Base-by-base conservation (phyloP, 2,888 invertebrate genomes). In the Rhodophaea formosa region DNA sequence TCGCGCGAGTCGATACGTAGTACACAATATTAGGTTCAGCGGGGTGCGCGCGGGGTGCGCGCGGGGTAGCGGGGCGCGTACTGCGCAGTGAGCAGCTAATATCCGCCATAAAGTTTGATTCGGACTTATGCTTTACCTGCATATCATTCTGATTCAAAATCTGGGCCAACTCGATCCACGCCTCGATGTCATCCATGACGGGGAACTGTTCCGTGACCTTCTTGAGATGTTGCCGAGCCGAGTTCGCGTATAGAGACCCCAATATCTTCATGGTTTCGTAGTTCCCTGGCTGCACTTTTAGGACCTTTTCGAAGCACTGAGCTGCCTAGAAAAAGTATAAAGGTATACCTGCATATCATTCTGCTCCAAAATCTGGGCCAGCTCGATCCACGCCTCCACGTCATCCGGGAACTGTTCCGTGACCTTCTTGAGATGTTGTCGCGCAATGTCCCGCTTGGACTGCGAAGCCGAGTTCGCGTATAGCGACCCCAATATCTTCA, bases 121-220 rank as follows among this genome's bases (percentile, higher is more conserved):
- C n/a, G n/a, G n/a, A n/a, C n/a, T n/a, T n/a, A n/a, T n/a, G n/a
- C n/a, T n/a, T n/a, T n/a, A n/a, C 84, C 93, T 93, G 93, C 58
- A 97, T 92, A 91, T 99, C 99, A 68, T 96, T 96, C 77, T 98
- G 97, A 80, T 99, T 99, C 63, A 99, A 92, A 80, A 99, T 98
- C 91, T 99, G 99, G 0, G 99, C 99, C 65, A 99, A 88, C 82
- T 99, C 99, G 69, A 99, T 99, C 99, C 99, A 99, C 0, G 99
- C 99, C 83, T 99, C 99, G 1, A 99, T 97, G 82, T 99, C 99
- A 70, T 99, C 99, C 0, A n/a, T n/a, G n/a, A n/a, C n/a, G n/a
- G 99, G 98, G 81, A 97, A 98, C 84, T 98, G 97, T 78, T 98
- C 98, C 0, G 99, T 98, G 17, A 97, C 97, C 88, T 99, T 99